These are phyloP conservation scores for Morelia viridis DNA, from an alignment of 2,797 vertebrate genomes.

Conservation along the genomic window DNA sequence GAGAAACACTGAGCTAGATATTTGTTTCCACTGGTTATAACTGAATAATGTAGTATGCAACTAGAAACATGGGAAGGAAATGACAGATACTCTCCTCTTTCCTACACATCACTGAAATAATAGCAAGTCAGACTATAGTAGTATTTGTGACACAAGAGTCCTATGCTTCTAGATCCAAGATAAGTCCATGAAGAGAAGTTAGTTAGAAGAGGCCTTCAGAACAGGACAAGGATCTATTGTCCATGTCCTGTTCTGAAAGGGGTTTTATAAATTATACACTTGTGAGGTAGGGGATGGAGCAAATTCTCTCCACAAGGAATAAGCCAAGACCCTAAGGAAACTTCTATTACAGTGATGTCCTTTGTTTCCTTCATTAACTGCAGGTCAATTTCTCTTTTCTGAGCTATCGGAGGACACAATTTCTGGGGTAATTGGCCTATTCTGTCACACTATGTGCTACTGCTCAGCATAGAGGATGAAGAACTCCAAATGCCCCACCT, in stretches of 20 bases:
- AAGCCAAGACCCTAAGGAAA: not conserved
- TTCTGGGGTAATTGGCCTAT: not conserved
- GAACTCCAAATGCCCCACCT: not conserved
- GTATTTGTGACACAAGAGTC: not conserved
- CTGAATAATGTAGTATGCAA: not conserved
- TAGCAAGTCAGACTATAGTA: not conserved
- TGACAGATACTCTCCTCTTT: not conserved
- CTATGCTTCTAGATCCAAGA: not conserved
- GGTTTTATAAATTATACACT: not conserved
- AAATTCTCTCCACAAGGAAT: not conserved
- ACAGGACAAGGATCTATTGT: not conserved
- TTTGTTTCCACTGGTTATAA: not conserved
- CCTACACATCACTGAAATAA: not conserved
- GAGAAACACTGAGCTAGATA: not conserved
- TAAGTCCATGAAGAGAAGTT: not conserved
- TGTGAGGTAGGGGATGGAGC: not conserved
- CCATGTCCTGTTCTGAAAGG: not conserved
- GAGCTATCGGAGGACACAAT: not conserved
- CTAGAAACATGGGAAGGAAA: not conserved
- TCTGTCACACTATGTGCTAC: not conserved
- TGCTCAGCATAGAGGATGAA: not conserved
- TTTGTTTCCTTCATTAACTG: not conserved
- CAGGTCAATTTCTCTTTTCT: not conserved
- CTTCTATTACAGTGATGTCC: not conserved
- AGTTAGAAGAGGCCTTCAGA: not conserved